Base-by-base conservation (phyloP, 1,140 invertebrate genomes). In the Yoshiicerus persimilis region DNA sequence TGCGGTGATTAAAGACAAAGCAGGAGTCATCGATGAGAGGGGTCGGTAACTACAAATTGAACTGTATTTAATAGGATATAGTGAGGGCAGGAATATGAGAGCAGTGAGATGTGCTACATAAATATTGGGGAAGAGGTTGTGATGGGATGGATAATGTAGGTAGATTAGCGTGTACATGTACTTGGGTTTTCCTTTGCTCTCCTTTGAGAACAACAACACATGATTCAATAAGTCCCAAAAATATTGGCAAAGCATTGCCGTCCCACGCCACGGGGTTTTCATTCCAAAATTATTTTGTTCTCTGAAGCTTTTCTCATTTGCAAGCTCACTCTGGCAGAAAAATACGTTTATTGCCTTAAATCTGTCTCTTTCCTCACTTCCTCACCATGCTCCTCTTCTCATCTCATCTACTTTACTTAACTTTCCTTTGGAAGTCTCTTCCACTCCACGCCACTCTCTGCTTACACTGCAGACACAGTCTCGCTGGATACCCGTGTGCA, bases 341-440 rank as follows among this genome's bases (percentile, higher is more conserved):
- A 88, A 88, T 88, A 86, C 88, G 85, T 88, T 88, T 88, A 88
- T 70, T 66, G 87, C 87, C 77, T 84, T 88, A 88, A 88, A 88
- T 88, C 87, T 88, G 87, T 88, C 66, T 75, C 84, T 84, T 85
- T 86, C 83, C 84, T 88, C 87, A 86, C 83, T 80, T 88, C 70
- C 87, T 47, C 84, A 30, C 70, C 34, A 36, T 86, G 41, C 56
- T 34, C 56, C 84, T 86, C 75, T 32, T 34, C 83, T 86, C 41
- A 62, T 64, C 56, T 64, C 56, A 56, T 86, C 84, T 36, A 86
- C 41, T 86, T 86, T 80, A 36, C 75, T 80, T 86, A 36, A 86
- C 47, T 64, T 86, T 86, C 10, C 47, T 86, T 30, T 84, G 83
- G 10, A n/a, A 41, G 83, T 47, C 25, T 39, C 23, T 86, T 16